Evolutionary conservation across 2,113 vertebrate genomes (phyloP), one percentile per base, ranked within the genome.

Genomic region (Leuciscus idus): DNA sequence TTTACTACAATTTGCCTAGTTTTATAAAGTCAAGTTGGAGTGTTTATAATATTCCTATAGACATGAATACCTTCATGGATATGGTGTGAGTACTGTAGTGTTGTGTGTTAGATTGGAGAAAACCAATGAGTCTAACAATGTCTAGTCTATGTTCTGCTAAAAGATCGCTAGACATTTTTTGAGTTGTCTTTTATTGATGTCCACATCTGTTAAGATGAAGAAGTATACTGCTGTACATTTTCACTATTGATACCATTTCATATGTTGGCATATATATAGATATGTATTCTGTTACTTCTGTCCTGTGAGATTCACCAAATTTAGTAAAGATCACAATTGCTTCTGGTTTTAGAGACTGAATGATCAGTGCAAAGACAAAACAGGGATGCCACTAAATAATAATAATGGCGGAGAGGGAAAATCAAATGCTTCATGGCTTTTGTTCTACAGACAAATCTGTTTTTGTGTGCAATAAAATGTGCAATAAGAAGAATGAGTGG

Each of bases 381-480:
- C 70, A 46, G 64, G 33, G 28, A 33, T 62, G 59, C 36, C 70
- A 74, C 43, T 74, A 74, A 74, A 48, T 48, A 52, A 77, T 72
- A 57, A 85, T 57, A 50, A 82, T 55, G 76, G 48, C 7, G 55
- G 72, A 81, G 81, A 88, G 82, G 4, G 43, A 74, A 46, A 74
- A 48, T 48, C 6, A 13, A 74, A 74, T 26, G 39, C 72, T 74
- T 74, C 3, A 7, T 74, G 72, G 43, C 72, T 74, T 48, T 74
- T 48, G 36, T 39, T 73, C 33, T 43, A 73, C 19, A 73, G 43
- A 72, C 21, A 73, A 74, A 92, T 94, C 94, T 93, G 86, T 92
- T 88, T 87, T 91, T 91, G 90, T 94, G 92, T 94, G 94, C 92
- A 95, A 95, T 95, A 94, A 95, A 68, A 86, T 85, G 93, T 94